Evolutionary conservation across 2,113 vertebrate species (phyloP).

Genomic region (Chlorodrepanis virens): DNA sequence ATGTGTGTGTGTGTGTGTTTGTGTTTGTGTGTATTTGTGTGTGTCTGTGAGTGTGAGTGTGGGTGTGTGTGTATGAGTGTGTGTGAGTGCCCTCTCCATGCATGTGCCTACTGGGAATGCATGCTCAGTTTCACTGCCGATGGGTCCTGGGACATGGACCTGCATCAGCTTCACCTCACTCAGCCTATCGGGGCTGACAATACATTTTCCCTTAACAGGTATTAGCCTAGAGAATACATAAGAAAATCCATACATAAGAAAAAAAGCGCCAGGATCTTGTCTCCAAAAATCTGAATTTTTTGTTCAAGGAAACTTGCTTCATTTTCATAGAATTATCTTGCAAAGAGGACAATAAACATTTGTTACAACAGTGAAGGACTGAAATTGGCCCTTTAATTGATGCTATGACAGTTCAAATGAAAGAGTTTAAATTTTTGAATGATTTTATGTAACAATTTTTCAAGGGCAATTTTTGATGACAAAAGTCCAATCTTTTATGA

Average conservation of each 20-base stretch:
- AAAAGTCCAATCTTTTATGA: background rate
- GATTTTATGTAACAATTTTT: background rate
- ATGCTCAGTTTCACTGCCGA: background rate
- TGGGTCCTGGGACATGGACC: background rate
- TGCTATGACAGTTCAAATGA: background rate
- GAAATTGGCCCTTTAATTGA: background rate
- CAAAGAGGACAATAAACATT: background rate
- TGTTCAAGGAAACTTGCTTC: background rate
- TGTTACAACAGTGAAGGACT: background rate
- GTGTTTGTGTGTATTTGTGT: too few species aligned
- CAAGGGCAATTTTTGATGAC: background rate
- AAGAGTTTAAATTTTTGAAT: background rate
- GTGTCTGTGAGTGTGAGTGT: too few species aligned
- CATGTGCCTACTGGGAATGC: background rate
- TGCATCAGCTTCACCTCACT: background rate
- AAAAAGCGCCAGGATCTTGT: background rate
- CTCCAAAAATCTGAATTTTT: background rate
- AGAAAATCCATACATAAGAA: background rate
- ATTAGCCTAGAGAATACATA: background rate
- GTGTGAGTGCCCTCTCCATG: background rate
- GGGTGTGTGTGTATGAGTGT: too few species aligned
- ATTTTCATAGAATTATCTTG: background rate
- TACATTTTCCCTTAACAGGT: background rate
- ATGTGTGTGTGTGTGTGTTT: background rate
- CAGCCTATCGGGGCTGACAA: accelerated